phyloP scores from a whole-genome alignment of 2,797 vertebrate genomes.

The Eospalax fontanierii region DNA sequence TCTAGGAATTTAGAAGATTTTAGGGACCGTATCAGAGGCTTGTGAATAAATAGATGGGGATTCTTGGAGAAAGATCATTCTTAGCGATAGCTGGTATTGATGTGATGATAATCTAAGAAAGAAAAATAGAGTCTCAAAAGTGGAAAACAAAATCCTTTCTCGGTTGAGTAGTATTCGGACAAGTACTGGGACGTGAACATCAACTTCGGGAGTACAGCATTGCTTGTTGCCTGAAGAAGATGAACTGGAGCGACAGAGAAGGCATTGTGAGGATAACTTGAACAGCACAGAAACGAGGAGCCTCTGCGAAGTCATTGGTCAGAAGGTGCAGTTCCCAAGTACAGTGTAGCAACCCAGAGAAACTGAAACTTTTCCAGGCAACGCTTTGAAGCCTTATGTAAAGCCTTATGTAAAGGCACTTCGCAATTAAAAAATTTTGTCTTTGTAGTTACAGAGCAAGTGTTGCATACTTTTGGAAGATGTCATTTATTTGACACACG shows the following conservation, averaged over 20 bases:
- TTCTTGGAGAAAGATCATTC: neutral
- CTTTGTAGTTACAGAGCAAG: neutral
- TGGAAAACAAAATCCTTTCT: neutral
- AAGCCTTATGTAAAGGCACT: neutral
- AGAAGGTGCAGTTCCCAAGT: neutral
- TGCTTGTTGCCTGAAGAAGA: neutral
- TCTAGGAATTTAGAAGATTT: slow-evolving; percentile 48
- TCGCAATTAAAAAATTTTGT: neutral
- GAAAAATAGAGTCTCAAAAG: neutral
- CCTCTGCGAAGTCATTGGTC: neutral
- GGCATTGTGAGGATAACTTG: neutral
- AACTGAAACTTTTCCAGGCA: neutral
- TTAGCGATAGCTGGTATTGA: neutral
- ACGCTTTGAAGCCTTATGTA: neutral
- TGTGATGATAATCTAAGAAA: neutral
- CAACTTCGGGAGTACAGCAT: neutral
- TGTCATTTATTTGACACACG: neutral
- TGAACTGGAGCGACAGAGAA: neutral
- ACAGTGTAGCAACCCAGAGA: neutral
- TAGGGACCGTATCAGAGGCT: neutral
- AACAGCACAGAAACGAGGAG: neutral
- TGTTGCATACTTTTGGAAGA: slow-evolving; percentile 17
- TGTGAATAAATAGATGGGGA: neutral
- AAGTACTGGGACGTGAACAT: neutral
- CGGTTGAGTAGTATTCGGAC: no score